Conservation (phyloP, 2,797 vertebrate species). For the Pseudomugil tenellus region DNA sequence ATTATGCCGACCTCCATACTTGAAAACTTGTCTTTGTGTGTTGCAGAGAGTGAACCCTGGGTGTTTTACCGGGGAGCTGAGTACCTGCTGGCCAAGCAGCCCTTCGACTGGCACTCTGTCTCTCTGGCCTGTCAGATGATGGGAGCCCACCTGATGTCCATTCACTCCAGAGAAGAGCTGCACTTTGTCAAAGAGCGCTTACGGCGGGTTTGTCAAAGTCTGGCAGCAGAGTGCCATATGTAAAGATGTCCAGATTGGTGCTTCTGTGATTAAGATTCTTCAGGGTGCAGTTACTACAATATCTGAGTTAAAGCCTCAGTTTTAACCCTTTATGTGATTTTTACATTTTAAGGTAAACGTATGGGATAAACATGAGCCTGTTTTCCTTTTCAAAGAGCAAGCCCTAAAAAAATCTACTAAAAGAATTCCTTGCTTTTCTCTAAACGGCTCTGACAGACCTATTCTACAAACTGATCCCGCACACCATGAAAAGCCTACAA, state of each 20-base stretch:
- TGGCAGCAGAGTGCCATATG: neutral
- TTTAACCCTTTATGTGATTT: neutral
- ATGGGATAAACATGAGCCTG: neutral
- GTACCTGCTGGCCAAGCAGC: constrained; percentile 85
- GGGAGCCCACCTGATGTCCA: constrained; percentile 83
- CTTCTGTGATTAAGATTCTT: neutral
- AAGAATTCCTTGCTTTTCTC: constrained; percentile 14
- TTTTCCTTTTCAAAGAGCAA: constrained; percentile 5
- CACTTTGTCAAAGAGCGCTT: constrained; percentile 88
- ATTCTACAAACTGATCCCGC: constrained; percentile 25
- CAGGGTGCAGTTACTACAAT: neutral
- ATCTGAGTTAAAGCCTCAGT: neutral
- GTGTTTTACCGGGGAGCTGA: constrained; percentile 89
- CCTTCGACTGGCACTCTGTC: constrained; percentile 83
- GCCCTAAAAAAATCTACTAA: constrained; percentile 11
- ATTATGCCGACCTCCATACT: neutral
- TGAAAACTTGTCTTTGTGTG: neutral
- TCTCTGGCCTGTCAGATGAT: constrained; percentile 90
- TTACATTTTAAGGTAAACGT: neutral
- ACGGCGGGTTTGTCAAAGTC: constrained; percentile 78
- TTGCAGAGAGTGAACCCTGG: constrained; percentile 86
- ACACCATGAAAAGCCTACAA: constrained; percentile 35
- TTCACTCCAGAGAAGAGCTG: constrained; percentile 89
- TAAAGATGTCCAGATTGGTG: neutral
- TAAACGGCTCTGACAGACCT: constrained; percentile 8